Base-by-base conservation (phyloP, 1,140 invertebrate genomes). In the Euschistus heros region DNA sequence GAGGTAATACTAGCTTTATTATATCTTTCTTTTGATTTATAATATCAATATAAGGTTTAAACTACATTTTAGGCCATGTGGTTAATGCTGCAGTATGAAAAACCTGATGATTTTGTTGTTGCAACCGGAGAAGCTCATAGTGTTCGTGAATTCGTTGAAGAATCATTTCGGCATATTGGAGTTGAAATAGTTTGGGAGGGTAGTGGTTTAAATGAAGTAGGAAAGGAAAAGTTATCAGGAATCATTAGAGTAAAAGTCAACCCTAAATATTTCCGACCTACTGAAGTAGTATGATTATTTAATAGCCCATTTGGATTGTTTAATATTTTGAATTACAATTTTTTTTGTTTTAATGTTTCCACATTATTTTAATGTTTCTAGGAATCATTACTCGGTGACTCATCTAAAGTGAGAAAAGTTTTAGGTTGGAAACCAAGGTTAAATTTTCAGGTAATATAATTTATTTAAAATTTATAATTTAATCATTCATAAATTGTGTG, bases 71-170 rank as follows among this genome's bases (percentile, higher is more conserved):
- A 95, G 89, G 97, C 95, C 14, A 99, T 99, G 97, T 99, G 96
- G 96, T 75, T 96, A 73, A 99, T 99, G 92, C 78, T 99, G n/a
- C 97, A 99, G 76, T 88, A 92, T 75, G 84, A 94, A 0, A 76
- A 78, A 52, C 90, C 97, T 0, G 90, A 98, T 59, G 96, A 99
- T 79, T 99, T 89, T 81, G 96, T 99, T 2, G 94, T 99, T 70
- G 93, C 97, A 2, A 98, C 94, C 4, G 94, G 94, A 18, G 88
- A 96, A 77, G 84, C 86, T 7, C 94, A 97, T 75, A 97, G 92
- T 76, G 96, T 99, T 0, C 80, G 91, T 46, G 92, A 99, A 79
- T 99, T 99, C 82, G 92, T 98, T 0, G 92, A 96, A 78, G 83
- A 82, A 26, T 84, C 95, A 3, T 99, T 99, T 75, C 79, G 80